These are phyloP conservation scores for Melanotus villosus DNA, from an alignment of 2,888 invertebrate genomes.

Conservation along the genomic window DNA sequence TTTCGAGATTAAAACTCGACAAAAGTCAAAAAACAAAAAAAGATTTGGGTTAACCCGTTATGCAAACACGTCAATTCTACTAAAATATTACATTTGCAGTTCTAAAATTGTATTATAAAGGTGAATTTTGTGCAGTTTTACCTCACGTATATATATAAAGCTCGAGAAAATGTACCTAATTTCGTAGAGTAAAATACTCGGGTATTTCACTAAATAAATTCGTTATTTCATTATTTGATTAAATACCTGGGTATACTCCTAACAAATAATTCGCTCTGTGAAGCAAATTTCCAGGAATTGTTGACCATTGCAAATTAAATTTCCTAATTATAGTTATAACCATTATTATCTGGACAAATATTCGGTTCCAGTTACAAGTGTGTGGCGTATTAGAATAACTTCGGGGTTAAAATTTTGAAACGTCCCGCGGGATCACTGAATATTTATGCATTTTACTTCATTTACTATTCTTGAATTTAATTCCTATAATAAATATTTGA, in stretches of 20 bases:
- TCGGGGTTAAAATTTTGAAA: background rate
- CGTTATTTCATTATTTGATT: slow-evolving; percentile 44
- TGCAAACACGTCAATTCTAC: slow-evolving; percentile 29
- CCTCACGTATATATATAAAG: slow-evolving; percentile 13
- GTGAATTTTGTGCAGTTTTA: slow-evolving; percentile 41
- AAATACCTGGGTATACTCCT: slow-evolving; percentile 35
- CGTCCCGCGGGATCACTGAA: no score
- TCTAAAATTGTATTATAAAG: slow-evolving; percentile 34
- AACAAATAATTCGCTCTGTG: slow-evolving; percentile 25
- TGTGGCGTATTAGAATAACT: background rate
- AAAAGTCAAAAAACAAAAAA: no score
- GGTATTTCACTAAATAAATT: slow-evolving; percentile 42
- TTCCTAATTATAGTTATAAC: slow-evolving; percentile 15
- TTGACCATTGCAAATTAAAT: slow-evolving; percentile 29
- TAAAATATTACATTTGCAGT: slow-evolving; percentile 35
- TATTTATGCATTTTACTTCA: no score
- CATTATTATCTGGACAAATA: slow-evolving; percentile 7
- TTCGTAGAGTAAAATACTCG: slow-evolving; percentile 34
- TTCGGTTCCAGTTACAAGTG: background rate
- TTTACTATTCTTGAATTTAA: no score
- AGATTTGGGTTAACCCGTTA: background rate
- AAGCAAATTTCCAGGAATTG: slow-evolving; percentile 17
- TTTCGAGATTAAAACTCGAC: no score
- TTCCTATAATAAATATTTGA: no score
- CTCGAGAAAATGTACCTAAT: slow-evolving; percentile 39